These are phyloP conservation scores for Blastomussa wellsi DNA, from an alignment of 92 coral and sea anemone genomes.

Conservation along the genomic window DNA sequence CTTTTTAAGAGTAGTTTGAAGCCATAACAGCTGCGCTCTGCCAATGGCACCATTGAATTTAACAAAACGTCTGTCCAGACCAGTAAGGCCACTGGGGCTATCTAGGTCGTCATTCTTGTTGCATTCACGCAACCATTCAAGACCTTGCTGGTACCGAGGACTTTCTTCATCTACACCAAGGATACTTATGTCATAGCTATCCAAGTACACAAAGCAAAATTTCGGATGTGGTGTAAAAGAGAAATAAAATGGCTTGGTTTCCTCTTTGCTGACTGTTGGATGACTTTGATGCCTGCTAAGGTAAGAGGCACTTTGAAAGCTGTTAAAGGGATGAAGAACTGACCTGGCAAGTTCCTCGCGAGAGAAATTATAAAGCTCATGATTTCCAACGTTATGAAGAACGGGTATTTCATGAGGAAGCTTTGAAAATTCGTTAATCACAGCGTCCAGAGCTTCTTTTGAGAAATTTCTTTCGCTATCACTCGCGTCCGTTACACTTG, in stretches of 20 bases:
- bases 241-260: slow-evolving; percentile 57
- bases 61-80: slow-evolving; percentile 64
- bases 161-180: slow-evolving; percentile 59
- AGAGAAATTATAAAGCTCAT: slow-evolving; percentile 70
- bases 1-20: slow-evolving; percentile 46
- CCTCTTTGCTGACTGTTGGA: background rate
- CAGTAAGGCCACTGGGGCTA: slow-evolving; percentile 45
- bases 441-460: slow-evolving; percentile 51
- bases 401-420: slow-evolving; percentile 50
- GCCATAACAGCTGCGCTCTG: slow-evolving; percentile 68
- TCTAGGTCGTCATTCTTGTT: slow-evolving; percentile 60
- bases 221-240: slow-evolving; percentile 61
- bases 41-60: slow-evolving; percentile 67
- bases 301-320: slow-evolving; percentile 3
- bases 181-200: slow-evolving; percentile 70
- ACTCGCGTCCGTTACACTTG: background rate
- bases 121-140: slow-evolving; percentile 47
- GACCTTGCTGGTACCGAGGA: slow-evolving; percentile 48
- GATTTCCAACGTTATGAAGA: slow-evolving; percentile 75
- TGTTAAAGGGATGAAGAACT: slow-evolving; percentile 40
- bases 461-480: slow-evolving; percentile 32
- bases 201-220: slow-evolving; percentile 68
- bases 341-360: slow-evolving; percentile 56
- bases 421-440: slow-evolving; percentile 63
- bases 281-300: background rate